Conservation (phyloP, 2,888 invertebrate species). For the Drosophila colorata region DNA sequence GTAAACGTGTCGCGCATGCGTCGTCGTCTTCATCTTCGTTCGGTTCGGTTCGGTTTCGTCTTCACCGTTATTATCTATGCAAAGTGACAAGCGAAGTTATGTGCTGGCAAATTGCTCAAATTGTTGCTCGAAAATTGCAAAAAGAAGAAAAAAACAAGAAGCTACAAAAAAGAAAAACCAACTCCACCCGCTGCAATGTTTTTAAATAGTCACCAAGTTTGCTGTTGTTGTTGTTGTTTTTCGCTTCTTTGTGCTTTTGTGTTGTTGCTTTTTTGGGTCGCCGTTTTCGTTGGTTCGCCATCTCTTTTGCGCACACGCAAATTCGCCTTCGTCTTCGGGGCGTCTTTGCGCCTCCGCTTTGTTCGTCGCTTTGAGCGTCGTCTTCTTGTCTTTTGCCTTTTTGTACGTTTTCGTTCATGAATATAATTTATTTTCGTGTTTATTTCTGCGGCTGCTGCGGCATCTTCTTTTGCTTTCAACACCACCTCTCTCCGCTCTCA, state of each 20-base stretch:
- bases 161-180: neutral
- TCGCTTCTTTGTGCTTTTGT: conserved; percentile 41
- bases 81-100: conserved; percentile 63
- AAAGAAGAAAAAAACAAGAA: conserved; percentile 33
- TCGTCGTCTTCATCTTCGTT: conserved; percentile 31
- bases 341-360: conserved; percentile 66
- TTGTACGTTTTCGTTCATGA: conserved; percentile 69
- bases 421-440: conserved; percentile 72
- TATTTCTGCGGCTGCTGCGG: conserved; percentile 56
- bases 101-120: conserved; percentile 61
- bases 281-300: conserved; percentile 55
- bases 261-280: conserved; percentile 55
- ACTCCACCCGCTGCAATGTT: conserved; percentile 64
- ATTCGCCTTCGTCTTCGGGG: conserved; percentile 35
- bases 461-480: conserved; percentile 27
- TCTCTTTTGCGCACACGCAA: conserved; percentile 70
- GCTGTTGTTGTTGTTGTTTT: conserved; percentile 29
- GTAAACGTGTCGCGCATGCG: conserved; percentile 81
- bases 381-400: conserved; percentile 63
- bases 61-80: conserved; percentile 74
- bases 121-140: conserved; percentile 56
- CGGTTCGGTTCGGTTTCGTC: conserved; percentile 53
- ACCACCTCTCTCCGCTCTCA: conserved; percentile 30
- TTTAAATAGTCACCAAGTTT: conserved; percentile 39
- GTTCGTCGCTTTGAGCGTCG: conserved; percentile 60